Evolutionary conservation across 2,888 invertebrate species (phyloP).

Genomic region (Stenodema calcarata): DNA sequence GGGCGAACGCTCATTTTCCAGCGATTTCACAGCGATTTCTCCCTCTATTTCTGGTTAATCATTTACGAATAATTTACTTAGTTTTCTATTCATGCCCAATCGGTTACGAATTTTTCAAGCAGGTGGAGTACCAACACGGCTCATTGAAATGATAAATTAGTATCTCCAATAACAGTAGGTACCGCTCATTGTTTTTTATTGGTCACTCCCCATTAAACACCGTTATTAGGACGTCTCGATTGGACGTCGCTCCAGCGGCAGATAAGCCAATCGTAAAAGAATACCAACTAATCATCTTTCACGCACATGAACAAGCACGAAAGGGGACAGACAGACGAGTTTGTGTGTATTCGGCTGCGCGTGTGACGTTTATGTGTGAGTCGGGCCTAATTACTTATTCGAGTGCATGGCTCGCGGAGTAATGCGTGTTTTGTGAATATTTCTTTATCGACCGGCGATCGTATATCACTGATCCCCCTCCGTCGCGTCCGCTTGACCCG

Average conservation of each 20-base stretch:
- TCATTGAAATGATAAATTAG: too few relatives aligned
- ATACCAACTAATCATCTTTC: neutral
- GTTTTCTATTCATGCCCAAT: too few relatives aligned
- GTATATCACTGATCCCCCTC: slow-evolving; percentile 4
- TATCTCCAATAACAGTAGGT: too few relatives aligned
- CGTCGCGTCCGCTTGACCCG: neutral
- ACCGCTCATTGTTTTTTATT: too few relatives aligned
- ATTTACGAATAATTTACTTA: too few relatives aligned
- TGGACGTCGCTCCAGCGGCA: neutral
- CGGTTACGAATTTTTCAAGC: too few relatives aligned
- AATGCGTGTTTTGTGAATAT: slow-evolving; percentile 8
- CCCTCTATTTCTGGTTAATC: too few relatives aligned
- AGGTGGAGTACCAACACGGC: too few relatives aligned
- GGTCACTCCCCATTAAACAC: neutral
- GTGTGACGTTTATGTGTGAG: neutral
- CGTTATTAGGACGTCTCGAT: neutral
- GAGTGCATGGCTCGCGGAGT: neutral
- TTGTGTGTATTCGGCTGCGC: neutral
- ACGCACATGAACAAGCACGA: neutral
- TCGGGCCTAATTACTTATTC: neutral
- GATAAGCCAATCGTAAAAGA: neutral
- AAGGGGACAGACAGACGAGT: neutral
- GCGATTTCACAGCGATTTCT: too few relatives aligned
- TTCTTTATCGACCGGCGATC: neutral
- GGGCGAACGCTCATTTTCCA: too few relatives aligned